Conservation (phyloP, 2,888 invertebrate genomes). For the Chromoteleia sp. region DNA sequence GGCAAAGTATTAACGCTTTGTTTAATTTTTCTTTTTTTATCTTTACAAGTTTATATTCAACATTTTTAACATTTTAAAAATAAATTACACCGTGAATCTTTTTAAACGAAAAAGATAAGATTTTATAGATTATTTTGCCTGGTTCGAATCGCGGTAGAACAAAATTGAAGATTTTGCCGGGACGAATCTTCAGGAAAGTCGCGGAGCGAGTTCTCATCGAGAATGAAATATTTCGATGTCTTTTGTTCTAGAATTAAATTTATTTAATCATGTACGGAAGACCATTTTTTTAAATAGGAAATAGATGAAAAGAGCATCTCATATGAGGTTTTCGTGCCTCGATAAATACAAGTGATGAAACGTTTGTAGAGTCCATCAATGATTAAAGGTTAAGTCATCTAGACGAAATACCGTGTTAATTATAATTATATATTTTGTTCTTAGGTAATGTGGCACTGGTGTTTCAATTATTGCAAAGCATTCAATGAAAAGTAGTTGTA, state of each 20-base stretch:
- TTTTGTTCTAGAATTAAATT: constrained; percentile 43
- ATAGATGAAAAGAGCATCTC: constrained; percentile 6
- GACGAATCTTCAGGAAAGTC: constrained; percentile 15
- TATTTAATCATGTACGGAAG: constrained; percentile 41
- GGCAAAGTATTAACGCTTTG: constrained; percentile 29
- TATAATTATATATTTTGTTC: constrained; percentile 60
- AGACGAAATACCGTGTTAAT: constrained; percentile 57
- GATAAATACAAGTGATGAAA: constrained; percentile 42
- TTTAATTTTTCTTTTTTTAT: constrained; percentile 15
- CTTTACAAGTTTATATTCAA: not conserved
- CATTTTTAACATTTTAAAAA: not conserved
- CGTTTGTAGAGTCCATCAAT: constrained; percentile 16
- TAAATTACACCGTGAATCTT: not conserved
- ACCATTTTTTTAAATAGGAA: constrained; percentile 11
- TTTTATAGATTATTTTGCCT: constrained; percentile 37
- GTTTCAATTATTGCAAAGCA: constrained; percentile 40
- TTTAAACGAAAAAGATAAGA: not conserved
- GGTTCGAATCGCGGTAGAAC: constrained; percentile 43
- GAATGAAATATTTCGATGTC: constrained; percentile 20
- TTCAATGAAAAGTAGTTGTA: constrained; percentile 42
- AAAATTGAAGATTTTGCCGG: constrained; percentile 37
- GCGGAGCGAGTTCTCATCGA: constrained; percentile 19
- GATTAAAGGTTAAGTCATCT: constrained; percentile 37
- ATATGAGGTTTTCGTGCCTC: constrained; percentile 10
- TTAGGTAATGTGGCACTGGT: constrained; percentile 35